phyloP scores from a whole-genome alignment of 2,888 invertebrate species.

The Deroplatys truncata region DNA sequence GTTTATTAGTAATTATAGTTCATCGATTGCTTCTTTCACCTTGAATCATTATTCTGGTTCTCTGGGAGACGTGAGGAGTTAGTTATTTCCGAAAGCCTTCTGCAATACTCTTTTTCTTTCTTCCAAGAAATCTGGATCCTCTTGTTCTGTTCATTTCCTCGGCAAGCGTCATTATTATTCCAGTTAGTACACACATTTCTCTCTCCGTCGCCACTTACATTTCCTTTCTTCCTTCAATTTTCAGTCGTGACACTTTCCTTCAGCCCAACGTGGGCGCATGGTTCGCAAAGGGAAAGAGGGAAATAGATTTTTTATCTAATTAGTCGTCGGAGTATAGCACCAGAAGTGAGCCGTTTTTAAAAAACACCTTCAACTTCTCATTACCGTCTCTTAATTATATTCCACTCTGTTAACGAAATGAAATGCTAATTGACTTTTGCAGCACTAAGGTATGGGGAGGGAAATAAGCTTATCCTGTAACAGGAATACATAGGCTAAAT shows the following conservation, averaged over 20 bases:
- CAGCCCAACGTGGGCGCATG: not conserved
- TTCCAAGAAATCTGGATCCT: not conserved
- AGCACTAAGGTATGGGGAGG: conserved; percentile 6
- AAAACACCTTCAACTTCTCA: conserved; percentile 31
- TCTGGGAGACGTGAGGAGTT: not conserved
- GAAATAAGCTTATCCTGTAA: conserved; percentile 23
- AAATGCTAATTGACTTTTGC: conserved; percentile 32
- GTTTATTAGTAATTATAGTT: too few relatives aligned
- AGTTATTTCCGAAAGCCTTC: not conserved
- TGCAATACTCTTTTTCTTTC: not conserved
- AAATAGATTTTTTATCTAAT: conserved; percentile 33
- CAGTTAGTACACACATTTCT: not conserved
- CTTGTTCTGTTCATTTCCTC: not conserved
- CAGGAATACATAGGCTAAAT: conserved; percentile 18
- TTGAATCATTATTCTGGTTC: not conserved
- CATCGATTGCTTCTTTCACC: too few relatives aligned
- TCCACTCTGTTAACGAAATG: conserved; percentile 31
- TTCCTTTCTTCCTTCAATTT: conserved; percentile 6
- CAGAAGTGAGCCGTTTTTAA: conserved; percentile 29
- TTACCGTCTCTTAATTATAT: conserved; percentile 31
- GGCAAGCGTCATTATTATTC: not conserved
- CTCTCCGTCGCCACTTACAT: not conserved
- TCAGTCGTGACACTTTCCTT: conserved; percentile 12
- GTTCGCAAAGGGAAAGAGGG: conserved; percentile 9
- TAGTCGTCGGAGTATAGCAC: conserved; percentile 26